A percentile compares a stretch with the other conserved stretches of the same genome.
phyloP scores from a whole-genome alignment of 2,888 invertebrate species.

The Autographa gamma region DNA sequence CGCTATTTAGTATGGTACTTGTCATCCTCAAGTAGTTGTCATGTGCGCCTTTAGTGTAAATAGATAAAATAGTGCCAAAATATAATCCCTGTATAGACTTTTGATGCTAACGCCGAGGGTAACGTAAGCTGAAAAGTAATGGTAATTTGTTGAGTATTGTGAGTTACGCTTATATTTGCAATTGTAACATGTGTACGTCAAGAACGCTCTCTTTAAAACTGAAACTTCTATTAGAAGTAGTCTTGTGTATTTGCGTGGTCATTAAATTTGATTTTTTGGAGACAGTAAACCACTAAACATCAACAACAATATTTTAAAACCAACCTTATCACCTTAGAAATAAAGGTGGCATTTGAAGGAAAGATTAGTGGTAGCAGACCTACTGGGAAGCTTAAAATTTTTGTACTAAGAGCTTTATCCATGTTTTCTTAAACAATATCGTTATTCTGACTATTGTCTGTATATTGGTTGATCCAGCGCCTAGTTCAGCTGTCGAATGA shows the following conservation, averaged over 20 bases:
- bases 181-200: not conserved
- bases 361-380: too few species aligned
- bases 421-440: not conserved
- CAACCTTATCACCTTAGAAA: too few species aligned
- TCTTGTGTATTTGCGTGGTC: too few species aligned
- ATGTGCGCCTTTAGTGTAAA: slow-evolving; percentile 25
- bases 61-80: not conserved
- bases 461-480: slow-evolving; percentile 65
- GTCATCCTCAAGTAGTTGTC: slow-evolving; percentile 22
- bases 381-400: too few species aligned
- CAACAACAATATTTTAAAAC: too few species aligned
- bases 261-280: too few species aligned
- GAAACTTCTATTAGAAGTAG: too few species aligned
- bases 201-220: not conserved
- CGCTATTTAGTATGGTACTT: slow-evolving; percentile 18
- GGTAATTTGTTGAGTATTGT: not conserved
- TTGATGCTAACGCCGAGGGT: not conserved
- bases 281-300: too few species aligned
- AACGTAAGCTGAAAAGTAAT: not conserved
- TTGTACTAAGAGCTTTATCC: too few species aligned
- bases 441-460: not conserved
- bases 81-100: not conserved
- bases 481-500: slow-evolving; percentile 77
- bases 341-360: too few species aligned
- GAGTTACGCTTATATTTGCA: not conserved